These are phyloP conservation scores for Polyommatus icarus DNA, from an alignment of 2,888 invertebrate species.

Conservation along the genomic window DNA sequence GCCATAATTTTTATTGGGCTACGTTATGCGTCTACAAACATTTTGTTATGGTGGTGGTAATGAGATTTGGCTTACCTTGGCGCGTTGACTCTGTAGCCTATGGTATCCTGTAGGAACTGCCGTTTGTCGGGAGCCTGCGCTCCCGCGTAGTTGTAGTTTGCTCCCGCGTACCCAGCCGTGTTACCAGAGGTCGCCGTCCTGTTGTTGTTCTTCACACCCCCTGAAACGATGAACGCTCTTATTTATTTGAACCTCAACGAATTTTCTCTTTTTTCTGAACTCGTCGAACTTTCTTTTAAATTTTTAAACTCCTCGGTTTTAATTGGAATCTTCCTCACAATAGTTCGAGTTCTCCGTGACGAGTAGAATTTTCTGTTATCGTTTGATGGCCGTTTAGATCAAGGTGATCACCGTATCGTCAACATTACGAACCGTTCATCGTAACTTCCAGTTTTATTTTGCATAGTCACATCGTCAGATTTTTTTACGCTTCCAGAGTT, in stretches of 20 bases:
- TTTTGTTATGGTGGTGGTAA: slow-evolving; percentile 29
- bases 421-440: slow-evolving; percentile 69
- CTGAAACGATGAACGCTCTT: slow-evolving; percentile 53
- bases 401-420: slow-evolving; percentile 57
- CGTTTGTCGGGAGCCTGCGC: slow-evolving; percentile 75
- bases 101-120: slow-evolving; percentile 75
- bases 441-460: slow-evolving; percentile 45
- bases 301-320: background rate
- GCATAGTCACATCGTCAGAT: slow-evolving; percentile 38
- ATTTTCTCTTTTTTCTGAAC: slow-evolving; percentile 36
- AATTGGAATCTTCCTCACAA: slow-evolving; percentile 38
- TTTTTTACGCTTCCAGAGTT: slow-evolving; percentile 30
- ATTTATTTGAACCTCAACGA: slow-evolving; percentile 53
- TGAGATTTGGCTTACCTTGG: slow-evolving; percentile 79
- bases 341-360: slow-evolving; percentile 28
- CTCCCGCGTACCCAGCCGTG: slow-evolving; percentile 81
- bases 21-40: background rate
- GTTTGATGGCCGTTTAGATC: slow-evolving; percentile 60
- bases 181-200: slow-evolving; percentile 84
- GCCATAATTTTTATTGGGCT: background rate
- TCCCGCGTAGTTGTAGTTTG: slow-evolving; percentile 70
- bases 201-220: slow-evolving; percentile 85
- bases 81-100: slow-evolving; percentile 82
- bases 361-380: slow-evolving; percentile 56
- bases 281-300: background rate